Conservation (phyloP, 2,888 invertebrate species). For the Lycia hirtaria region DNA sequence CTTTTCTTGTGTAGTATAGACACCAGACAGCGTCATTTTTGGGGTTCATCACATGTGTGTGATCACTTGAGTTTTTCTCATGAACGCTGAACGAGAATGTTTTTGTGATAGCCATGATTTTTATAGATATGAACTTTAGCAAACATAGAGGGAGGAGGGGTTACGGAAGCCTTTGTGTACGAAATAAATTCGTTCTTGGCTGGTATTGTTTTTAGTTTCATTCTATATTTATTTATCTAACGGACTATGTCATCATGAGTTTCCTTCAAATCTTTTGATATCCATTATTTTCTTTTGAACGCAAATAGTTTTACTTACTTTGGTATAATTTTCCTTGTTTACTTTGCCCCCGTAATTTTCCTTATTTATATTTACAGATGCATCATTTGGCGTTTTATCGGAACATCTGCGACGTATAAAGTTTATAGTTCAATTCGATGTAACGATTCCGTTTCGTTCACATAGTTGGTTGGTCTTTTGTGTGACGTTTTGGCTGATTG, state of each 20-base stretch:
- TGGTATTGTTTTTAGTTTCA: too few species aligned
- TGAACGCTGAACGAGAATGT: too few species aligned
- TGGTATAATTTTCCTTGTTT: conserved; percentile 7
- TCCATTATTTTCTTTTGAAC: neutral
- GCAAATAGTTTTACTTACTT: neutral
- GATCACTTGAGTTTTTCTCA: too few species aligned
- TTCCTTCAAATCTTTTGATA: neutral
- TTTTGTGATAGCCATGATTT: too few species aligned
- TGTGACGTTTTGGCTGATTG: conserved; percentile 17
- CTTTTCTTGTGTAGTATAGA: too few species aligned
- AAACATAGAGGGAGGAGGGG: too few species aligned
- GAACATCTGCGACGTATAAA: conserved; percentile 10
- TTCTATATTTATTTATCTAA: neutral
- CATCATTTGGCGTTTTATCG: conserved; percentile 13
- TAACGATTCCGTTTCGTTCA: conserved; percentile 17
- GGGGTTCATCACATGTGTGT: too few species aligned
- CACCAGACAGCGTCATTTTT: too few species aligned
- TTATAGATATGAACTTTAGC: too few species aligned
- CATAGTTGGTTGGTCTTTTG: conserved; percentile 8
- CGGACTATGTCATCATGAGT: neutral
- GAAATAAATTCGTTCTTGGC: too few species aligned
- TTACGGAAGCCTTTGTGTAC: too few species aligned
- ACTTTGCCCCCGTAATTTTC: conserved; percentile 7
- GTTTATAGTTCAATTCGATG: conserved; percentile 3
- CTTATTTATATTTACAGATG: conserved; percentile 1